These are phyloP conservation scores for Meteorus colon DNA, from an alignment of 2,888 invertebrate genomes.

Conservation along the genomic window DNA sequence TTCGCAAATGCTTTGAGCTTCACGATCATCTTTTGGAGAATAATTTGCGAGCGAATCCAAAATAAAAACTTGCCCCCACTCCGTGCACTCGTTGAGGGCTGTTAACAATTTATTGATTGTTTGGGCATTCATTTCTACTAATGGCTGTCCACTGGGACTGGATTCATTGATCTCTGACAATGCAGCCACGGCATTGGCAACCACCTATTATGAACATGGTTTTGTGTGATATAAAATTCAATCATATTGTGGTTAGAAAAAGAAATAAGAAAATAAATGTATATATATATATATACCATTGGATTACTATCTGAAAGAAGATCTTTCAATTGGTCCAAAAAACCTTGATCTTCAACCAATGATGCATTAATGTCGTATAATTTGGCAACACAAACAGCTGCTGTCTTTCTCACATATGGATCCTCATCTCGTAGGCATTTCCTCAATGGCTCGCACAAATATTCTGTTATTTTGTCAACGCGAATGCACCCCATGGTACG, in stretches of 20 bases:
- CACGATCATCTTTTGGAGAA: slow-evolving; percentile 95
- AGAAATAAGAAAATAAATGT: too few species aligned
- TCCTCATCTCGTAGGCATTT: slow-evolving; percentile 97
- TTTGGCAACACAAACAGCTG: slow-evolving; percentile 99
- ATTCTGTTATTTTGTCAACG: slow-evolving; percentile 99
- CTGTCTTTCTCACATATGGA: slow-evolving; percentile 98
- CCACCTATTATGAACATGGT: slow-evolving; percentile 68
- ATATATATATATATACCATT: slow-evolving; percentile 80
- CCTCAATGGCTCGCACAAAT: slow-evolving; percentile 96
- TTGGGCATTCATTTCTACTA: slow-evolving; percentile 97
- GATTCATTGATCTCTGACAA: slow-evolving; percentile 99
- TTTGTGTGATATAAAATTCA: slow-evolving; percentile 9
- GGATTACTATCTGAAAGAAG: slow-evolving; percentile 99
- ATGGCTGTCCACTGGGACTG: slow-evolving; percentile 93
- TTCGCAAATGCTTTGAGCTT: slow-evolving; percentile 99
- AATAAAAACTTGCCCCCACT: slow-evolving; percentile 99
- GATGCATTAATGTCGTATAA: slow-evolving; percentile 93
- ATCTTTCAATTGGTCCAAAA: slow-evolving; percentile 97
- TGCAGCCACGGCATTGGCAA: slow-evolving; percentile 99
- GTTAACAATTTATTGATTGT: slow-evolving; percentile 98
- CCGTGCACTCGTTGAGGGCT: slow-evolving; percentile 98
- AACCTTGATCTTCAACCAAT: slow-evolving; percentile 88
- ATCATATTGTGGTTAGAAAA: neutral
- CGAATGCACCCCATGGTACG: slow-evolving; percentile 99
- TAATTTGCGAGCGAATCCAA: slow-evolving; percentile 98